Base-by-base conservation (phyloP, 2,888 invertebrate genomes). In the Eupelmus urozonus region DNA sequence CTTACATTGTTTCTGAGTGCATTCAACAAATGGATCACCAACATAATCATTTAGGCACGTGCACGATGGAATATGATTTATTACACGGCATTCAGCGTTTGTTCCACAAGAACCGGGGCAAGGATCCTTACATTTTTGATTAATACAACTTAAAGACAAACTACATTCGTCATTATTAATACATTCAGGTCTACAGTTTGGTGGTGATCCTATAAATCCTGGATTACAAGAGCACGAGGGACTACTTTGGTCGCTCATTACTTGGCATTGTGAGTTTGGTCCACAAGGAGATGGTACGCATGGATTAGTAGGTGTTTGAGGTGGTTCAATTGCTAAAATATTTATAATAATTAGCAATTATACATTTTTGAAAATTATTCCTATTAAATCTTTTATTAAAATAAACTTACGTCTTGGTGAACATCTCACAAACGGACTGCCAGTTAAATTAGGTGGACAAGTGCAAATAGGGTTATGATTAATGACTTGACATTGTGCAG, bases 141-240 rank as follows among this genome's bases (percentile, higher is more conserved):
- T 89, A 45, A 90, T 83, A 81, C 91, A 91, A 73, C 90, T 90
- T 69, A 92, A 93, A 85, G 95, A 93, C 86, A 93, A 93, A 40
- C 88, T 87, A 83, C 91, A 91, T 80, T 90, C 90, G 25, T 88
- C 85, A 79, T 90, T 90, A 7, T 88, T 84, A 11, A 90, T 86
- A 82, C 91, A 91, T 80, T 91, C 91, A 0, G 90, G 90, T 62
- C 89, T 84, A 80, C 91, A 91, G 62, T 85, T 84, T 25, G 95
- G 95, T 74, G 96, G 96, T 83, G 93, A 94, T 76, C 96, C 96
- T 66, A 93, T 92, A 87, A 92, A 96, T 55, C 92, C 93, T 79
- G 92, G 92, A 78, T 94, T 90, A 85, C 96, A 96, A 27, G 95
- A 94, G 86, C 96, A 96, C 13, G 94, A 93, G 2, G 94, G 94